Conservation (phyloP, 2,797 vertebrate genomes). For the Pipistrellus kuhlii region DNA sequence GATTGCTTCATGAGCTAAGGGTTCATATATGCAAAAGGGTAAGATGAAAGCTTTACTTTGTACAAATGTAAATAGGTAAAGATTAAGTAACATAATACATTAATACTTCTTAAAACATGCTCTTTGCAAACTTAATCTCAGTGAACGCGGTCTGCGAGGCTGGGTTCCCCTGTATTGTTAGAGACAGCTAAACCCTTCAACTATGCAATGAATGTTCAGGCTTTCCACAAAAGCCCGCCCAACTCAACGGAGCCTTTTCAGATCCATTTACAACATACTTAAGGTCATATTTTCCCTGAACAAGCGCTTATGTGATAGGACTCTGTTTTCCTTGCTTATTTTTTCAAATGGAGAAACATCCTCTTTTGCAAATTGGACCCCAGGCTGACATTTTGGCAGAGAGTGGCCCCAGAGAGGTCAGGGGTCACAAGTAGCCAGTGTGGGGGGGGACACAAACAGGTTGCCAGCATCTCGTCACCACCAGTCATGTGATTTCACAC, state of each 20-base stretch:
- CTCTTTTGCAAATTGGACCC: slow-evolving; percentile 56
- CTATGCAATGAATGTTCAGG: slow-evolving; percentile 97
- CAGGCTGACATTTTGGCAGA: slow-evolving; percentile 67
- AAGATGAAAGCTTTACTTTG: slow-evolving; percentile 99
- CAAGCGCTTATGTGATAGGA: slow-evolving; percentile 82
- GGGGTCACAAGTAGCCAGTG: slow-evolving; percentile 15
- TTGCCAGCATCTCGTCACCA: slow-evolving; percentile 64
- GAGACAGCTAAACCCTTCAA: slow-evolving; percentile 95
- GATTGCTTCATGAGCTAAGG: slow-evolving; percentile 92
- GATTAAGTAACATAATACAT: slow-evolving; percentile 91
- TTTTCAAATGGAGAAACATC: slow-evolving; percentile 74
- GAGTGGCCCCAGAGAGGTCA: not conserved
- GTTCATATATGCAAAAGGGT: slow-evolving; percentile 99
- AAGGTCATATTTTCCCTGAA: slow-evolving; percentile 94
- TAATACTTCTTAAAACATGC: slow-evolving; percentile 93
- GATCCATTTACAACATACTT: slow-evolving; percentile 88
- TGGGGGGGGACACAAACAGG: slow-evolving; percentile 71
- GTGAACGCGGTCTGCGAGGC: slow-evolving; percentile 86
- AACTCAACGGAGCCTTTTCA: slow-evolving; percentile 91
- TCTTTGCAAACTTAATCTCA: slow-evolving; percentile 92
- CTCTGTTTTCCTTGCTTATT: slow-evolving; percentile 79
- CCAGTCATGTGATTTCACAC: not conserved
- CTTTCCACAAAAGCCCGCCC: slow-evolving; percentile 91
- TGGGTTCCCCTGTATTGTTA: slow-evolving; percentile 90
- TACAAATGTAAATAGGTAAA: slow-evolving; percentile 96